phyloP scores from a whole-genome alignment of 2,888 invertebrate genomes.

The Galerucella nymphaeae region DNA sequence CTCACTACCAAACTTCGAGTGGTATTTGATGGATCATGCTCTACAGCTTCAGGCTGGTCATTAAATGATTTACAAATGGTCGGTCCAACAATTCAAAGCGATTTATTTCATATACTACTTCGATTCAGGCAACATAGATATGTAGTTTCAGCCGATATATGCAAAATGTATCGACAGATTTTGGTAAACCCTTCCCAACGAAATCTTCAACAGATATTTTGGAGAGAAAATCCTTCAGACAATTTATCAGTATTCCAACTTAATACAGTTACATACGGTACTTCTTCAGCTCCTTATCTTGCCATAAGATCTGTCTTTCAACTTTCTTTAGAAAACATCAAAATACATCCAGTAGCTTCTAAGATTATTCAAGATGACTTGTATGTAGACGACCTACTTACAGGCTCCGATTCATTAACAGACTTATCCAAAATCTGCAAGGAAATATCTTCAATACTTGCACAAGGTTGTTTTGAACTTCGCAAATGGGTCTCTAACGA shows the following conservation, averaged over 20 bases:
- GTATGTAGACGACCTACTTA: conserved; percentile 44
- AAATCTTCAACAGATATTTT: conserved; percentile 7
- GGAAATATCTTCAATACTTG: no score
- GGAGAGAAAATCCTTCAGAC: conserved; percentile 8
- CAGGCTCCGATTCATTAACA: not conserved
- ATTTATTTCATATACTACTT: not conserved
- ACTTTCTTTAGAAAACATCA: conserved; percentile 7
- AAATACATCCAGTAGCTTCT: not conserved
- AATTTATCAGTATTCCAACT: not conserved
- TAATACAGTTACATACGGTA: not conserved
- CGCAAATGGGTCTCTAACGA: no score
- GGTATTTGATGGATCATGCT: not conserved
- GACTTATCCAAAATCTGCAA: no score
- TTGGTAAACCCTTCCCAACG: conserved; percentile 1
- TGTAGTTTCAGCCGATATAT: not conserved
- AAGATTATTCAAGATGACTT: conserved; percentile 26
- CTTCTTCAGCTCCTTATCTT: not conserved
- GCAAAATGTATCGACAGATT: conserved; percentile 1
- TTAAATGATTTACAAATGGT: conserved; percentile 8
- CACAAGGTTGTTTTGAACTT: no score
- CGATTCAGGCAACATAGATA: conserved; percentile 1
- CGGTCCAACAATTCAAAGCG: conserved; percentile 7
- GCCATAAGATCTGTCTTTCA: not conserved
- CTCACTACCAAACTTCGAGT: conserved; percentile 1
- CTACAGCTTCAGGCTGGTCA: conserved; percentile 6